phyloP scores from a whole-genome alignment of 2,888 invertebrate genomes.

The Scaptomyza reducta region DNA sequence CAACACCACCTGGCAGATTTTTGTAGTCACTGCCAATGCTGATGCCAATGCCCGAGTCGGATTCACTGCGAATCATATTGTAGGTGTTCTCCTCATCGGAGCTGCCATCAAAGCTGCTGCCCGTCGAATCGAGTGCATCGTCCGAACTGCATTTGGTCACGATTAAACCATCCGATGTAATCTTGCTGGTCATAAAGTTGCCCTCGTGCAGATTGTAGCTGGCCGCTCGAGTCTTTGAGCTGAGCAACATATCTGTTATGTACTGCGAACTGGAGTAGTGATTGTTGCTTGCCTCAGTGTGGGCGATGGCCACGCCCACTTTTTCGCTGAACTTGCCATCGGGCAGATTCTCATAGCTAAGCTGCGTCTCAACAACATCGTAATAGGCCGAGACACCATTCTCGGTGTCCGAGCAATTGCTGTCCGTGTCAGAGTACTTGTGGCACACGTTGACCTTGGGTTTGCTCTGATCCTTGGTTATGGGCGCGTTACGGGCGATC shows the following conservation, averaged over 20 bases:
- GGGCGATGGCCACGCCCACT: conserved; percentile 63
- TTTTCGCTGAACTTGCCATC: conserved; percentile 81
- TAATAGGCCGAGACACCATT: conserved; percentile 84
- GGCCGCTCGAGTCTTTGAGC: conserved; percentile 83
- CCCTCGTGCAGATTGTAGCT: conserved; percentile 84
- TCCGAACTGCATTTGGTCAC: conserved; percentile 84
- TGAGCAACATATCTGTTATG: conserved; percentile 84
- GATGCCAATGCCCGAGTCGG: conserved; percentile 84
- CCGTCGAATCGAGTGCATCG: conserved; percentile 84
- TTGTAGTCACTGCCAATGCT: conserved; percentile 83
- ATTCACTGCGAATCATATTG: conserved; percentile 84
- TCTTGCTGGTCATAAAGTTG: conserved; percentile 84
- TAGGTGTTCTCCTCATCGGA: conserved; percentile 84
- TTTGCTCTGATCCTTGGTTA: conserved; percentile 88
- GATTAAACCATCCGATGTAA: conserved; percentile 84
- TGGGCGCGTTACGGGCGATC: conserved; percentile 87
- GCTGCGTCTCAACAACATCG: conserved; percentile 83
- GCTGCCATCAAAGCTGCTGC: conserved; percentile 84
- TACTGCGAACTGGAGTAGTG: conserved; percentile 83
- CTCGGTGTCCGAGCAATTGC: conserved; percentile 87
- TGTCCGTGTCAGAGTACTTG: conserved; percentile 86
- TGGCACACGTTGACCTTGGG: conserved; percentile 88
- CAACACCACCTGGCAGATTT: conserved; percentile 38
- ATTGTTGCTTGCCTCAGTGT: conserved; percentile 51
- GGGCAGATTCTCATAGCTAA: conserved; percentile 83